Percentiles rank a stretch among this genome's conserved stretches.
Conservation (phyloP, 2,113 vertebrate species). For the Dolichotis patagonum region DNA sequence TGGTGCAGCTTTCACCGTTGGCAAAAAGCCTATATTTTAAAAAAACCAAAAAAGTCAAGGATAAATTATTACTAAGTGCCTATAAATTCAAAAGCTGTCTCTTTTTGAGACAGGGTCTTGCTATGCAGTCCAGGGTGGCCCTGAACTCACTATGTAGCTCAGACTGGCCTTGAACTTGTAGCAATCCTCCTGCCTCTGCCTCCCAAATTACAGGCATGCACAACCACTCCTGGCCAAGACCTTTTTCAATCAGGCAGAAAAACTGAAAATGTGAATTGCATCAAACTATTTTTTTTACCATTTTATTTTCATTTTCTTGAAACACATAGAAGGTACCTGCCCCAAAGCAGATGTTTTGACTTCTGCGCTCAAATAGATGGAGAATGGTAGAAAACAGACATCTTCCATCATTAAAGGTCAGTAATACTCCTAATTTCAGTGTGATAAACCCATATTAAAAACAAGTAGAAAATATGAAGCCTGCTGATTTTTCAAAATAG, state of each 20-base stretch:
- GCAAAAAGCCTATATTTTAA: conserved; percentile 59
- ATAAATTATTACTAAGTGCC: not conserved
- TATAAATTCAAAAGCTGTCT: not conserved
- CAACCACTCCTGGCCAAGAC: not conserved
- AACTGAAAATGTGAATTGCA: too few relatives aligned
- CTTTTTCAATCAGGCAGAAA: too few relatives aligned
- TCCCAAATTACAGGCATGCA: not conserved
- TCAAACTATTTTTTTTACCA: too few relatives aligned
- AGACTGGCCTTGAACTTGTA: not conserved
- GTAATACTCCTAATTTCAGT: not conserved
- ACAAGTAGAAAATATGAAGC: not conserved
- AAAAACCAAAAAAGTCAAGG: not conserved
- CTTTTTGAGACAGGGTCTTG: not conserved
- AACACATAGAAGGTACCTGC: not conserved
- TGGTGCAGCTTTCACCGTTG: conserved; percentile 88
- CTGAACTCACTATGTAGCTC: not conserved
- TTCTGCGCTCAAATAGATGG: not conserved
- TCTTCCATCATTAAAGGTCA: not conserved
- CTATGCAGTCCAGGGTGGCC: not conserved
- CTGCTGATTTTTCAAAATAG: not conserved
- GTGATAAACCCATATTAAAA: not conserved
- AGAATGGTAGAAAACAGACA: not conserved
- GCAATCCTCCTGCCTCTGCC: not conserved
- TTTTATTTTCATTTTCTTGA: too few relatives aligned
- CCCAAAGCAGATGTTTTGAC: not conserved